Evolutionary conservation across 2,888 invertebrate species (phyloP).

Genomic region (Emmelina monodactyla): DNA sequence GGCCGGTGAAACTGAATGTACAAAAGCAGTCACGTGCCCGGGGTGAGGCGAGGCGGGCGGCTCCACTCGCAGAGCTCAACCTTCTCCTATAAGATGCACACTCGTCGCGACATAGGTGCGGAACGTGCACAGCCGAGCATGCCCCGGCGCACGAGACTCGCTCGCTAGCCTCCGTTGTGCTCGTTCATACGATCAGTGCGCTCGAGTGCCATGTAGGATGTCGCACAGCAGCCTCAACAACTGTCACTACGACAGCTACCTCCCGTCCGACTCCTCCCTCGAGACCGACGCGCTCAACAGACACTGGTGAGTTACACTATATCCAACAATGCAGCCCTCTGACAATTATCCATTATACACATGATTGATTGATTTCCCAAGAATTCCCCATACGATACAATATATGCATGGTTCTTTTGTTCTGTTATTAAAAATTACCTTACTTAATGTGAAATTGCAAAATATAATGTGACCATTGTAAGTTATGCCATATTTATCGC

Average conservation of each 20-base stretch:
- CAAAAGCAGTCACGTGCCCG: slow-evolving; percentile 63
- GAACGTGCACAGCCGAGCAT: slow-evolving; percentile 51
- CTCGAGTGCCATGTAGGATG: slow-evolving; percentile 61
- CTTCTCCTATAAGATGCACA: slow-evolving; percentile 64
- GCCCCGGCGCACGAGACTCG: slow-evolving; percentile 40
- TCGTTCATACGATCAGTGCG: slow-evolving; percentile 44
- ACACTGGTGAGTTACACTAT: slow-evolving; percentile 51
- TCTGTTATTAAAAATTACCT: too few species aligned
- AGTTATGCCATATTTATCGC: too few species aligned
- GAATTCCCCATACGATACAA: too few species aligned
- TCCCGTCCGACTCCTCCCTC: slow-evolving; percentile 56
- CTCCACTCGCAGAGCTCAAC: slow-evolving; percentile 46
- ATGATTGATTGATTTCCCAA: too few species aligned
- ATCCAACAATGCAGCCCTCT: too few species aligned
- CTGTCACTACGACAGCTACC: slow-evolving; percentile 60
- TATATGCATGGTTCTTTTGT: too few species aligned
- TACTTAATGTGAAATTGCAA: too few species aligned
- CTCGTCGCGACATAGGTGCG: slow-evolving; percentile 56
- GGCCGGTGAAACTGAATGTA: slow-evolving; percentile 50
- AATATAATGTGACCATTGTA: too few species aligned
- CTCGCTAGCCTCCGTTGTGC: slow-evolving; percentile 32
- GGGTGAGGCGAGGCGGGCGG: slow-evolving; percentile 63
- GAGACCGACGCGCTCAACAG: slow-evolving; percentile 61
- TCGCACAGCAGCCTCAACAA: slow-evolving; percentile 57
- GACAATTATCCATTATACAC: too few species aligned